Conservation (phyloP, 2,888 invertebrate genomes). For the Psylliodes chrysocephalus region DNA sequence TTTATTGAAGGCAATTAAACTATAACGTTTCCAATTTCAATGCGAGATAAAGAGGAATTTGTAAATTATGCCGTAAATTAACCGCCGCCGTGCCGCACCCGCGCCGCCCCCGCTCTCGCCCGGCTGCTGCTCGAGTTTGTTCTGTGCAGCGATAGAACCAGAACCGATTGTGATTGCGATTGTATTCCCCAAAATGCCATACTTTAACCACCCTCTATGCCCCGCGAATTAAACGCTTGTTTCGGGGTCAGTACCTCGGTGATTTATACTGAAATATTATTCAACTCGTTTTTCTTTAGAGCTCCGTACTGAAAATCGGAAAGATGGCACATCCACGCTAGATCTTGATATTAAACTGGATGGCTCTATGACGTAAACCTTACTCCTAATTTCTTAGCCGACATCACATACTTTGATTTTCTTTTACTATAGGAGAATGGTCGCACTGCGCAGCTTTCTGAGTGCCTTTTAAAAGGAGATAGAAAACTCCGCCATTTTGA, state of each 20-base stretch:
- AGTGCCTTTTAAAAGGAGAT: too few species aligned
- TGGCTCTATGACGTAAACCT: too few species aligned
- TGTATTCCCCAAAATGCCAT: conserved; percentile 2
- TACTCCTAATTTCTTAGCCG: too few species aligned
- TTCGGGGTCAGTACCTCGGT: neutral
- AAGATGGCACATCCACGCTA: too few species aligned
- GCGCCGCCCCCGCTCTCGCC: conserved; percentile 7
- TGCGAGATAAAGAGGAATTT: conserved; percentile 55
- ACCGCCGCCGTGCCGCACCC: conserved; percentile 31
- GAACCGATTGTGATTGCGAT: conserved; percentile 2
- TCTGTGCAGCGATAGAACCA: conserved; percentile 3
- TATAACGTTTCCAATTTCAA: conserved; percentile 60
- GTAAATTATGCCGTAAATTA: conserved; percentile 52
- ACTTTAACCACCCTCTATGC: neutral
- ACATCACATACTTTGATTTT: too few species aligned
- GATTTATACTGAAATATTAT: neutral
- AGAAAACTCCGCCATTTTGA: too few species aligned
- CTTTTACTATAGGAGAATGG: too few species aligned
- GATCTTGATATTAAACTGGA: too few species aligned
- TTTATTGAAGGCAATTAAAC: conserved; percentile 61
- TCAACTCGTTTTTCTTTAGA: too few species aligned
- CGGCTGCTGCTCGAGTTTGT: conserved; percentile 1
- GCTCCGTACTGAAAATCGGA: too few species aligned
- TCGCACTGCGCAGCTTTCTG: too few species aligned
- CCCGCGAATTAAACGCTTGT: neutral